Evolutionary conservation across 2,888 invertebrate species (phyloP).

Genomic region (Patella caerulea): DNA sequence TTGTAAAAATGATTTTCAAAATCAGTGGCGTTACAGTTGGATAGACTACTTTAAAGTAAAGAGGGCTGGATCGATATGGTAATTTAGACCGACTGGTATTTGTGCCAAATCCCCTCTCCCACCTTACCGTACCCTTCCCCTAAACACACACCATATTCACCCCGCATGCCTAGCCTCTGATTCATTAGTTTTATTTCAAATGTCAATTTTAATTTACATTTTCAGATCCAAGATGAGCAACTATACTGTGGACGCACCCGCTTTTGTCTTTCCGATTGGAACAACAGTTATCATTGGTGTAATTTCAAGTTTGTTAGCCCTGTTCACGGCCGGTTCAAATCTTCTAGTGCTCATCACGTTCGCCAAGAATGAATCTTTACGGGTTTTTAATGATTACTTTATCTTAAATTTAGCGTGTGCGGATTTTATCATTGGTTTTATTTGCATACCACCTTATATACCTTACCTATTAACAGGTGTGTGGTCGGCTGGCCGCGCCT

Average conservation of each 20-base stretch:
- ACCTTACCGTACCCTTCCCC: too few species aligned
- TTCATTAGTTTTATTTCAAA: too few species aligned
- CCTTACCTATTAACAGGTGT: slow-evolving; percentile 44
- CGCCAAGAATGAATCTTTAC: slow-evolving; percentile 37
- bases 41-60: too few species aligned
- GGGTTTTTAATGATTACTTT: slow-evolving; percentile 53
- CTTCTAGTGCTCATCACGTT: slow-evolving; percentile 48
- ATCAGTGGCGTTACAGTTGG: too few species aligned
- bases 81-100: too few species aligned
- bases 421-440: slow-evolving; percentile 50
- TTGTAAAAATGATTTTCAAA: too few species aligned
- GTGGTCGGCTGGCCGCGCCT: slow-evolving; percentile 41
- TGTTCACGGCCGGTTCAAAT: slow-evolving; percentile 43
- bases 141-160: too few species aligned
- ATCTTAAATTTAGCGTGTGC: slow-evolving; percentile 53
- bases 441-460: slow-evolving; percentile 43
- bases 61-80: too few species aligned
- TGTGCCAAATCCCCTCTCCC: too few species aligned
- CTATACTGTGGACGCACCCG: not conserved
- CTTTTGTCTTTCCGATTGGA: not conserved
- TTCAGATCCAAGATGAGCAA: too few species aligned
- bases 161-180: too few species aligned
- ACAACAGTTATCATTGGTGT: slow-evolving; percentile 25
- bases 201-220: too few species aligned
- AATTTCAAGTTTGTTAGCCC: slow-evolving; percentile 31